Evolutionary conservation across 1,140 invertebrate genomes (phyloP).

Genomic region (Drosophila murphyi): DNA sequence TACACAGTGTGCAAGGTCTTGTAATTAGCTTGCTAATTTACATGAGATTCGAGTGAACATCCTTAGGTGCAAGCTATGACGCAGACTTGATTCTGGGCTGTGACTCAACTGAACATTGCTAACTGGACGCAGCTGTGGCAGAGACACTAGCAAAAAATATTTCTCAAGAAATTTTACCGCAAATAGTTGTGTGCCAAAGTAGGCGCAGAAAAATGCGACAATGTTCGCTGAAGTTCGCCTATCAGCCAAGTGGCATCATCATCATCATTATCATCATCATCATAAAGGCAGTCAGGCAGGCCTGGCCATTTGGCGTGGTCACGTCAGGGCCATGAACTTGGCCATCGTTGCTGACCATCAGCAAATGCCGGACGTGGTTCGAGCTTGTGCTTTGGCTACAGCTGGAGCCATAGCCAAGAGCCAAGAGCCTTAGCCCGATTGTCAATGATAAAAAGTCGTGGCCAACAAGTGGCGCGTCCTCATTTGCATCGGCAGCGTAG

Average conservation of each 20-base stretch:
- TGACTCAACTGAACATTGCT: constrained; percentile 28
- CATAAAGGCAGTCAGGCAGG: constrained; percentile 23
- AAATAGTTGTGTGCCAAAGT: constrained; percentile 73
- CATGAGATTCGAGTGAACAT: constrained; percentile 72
- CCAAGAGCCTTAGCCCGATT: constrained; percentile 47
- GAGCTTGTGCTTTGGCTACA: constrained; percentile 7
- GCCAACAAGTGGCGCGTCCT: constrained; percentile 79
- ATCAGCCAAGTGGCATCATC: constrained; percentile 77
- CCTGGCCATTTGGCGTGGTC: constrained; percentile 54
- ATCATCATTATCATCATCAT: constrained; percentile 38
- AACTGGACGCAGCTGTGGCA: constrained; percentile 38
- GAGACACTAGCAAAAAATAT: constrained; percentile 36
- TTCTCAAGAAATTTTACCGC: constrained; percentile 70
- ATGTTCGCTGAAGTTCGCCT: constrained; percentile 57
- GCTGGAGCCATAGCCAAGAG: constrained; percentile 5
- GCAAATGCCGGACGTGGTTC: constrained; percentile 51
- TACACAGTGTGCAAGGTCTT: constrained; percentile 15
- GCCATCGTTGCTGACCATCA: constrained; percentile 79
- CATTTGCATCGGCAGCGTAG: constrained; percentile 66
- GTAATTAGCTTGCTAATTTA: constrained; percentile 77
- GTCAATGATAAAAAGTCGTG: constrained; percentile 76
- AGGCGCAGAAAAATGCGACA: constrained; percentile 73
- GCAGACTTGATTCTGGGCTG: not conserved
- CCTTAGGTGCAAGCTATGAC: constrained; percentile 46
- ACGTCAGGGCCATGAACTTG: constrained; percentile 73